Evolutionary conservation across 2,888 invertebrate species (phyloP).

Genomic region (Incurvaria masculella): DNA sequence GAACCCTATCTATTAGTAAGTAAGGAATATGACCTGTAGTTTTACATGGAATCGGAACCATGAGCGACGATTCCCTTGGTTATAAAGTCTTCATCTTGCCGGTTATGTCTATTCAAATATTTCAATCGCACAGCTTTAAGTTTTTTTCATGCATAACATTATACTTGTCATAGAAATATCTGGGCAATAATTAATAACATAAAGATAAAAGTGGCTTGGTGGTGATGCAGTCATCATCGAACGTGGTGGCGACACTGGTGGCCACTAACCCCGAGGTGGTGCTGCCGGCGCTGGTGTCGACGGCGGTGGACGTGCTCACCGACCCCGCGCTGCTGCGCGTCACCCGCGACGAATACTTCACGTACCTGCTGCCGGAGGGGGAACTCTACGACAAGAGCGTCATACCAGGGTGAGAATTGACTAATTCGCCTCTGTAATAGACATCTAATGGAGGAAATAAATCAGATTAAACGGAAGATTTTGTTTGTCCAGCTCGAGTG

Average conservation of each 20-base stretch:
- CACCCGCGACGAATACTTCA: constrained; percentile 61
- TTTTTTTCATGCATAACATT: constrained; percentile 7
- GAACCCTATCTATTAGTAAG: no score
- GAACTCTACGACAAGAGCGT: constrained; percentile 85
- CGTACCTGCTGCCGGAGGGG: constrained; percentile 76
- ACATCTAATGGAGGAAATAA: no score
- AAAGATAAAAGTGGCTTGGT: no score
- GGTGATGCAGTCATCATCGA: constrained; percentile 63
- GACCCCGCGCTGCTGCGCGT: constrained; percentile 67
- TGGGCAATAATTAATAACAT: constrained; percentile 32
- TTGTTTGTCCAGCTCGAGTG: no score
- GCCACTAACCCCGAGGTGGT: constrained; percentile 62
- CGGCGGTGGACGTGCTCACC: constrained; percentile 58
- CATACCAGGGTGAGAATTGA: constrained; percentile 43
- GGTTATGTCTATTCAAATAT: no score
- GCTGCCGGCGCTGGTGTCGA: constrained; percentile 60
- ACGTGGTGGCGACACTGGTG: constrained; percentile 70
- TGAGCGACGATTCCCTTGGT: no score
- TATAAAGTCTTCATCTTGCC: no score
- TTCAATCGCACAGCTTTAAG: neutral
- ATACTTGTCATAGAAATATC: no score
- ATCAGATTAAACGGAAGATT: no score
- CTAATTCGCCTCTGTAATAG: no score
- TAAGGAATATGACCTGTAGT: no score
- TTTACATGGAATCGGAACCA: no score